A percentile compares a stretch with the other conserved stretches of the same genome.
Evolutionary conservation across 2,888 invertebrate species (phyloP).

Genomic region (Escarpia spicata): DNA sequence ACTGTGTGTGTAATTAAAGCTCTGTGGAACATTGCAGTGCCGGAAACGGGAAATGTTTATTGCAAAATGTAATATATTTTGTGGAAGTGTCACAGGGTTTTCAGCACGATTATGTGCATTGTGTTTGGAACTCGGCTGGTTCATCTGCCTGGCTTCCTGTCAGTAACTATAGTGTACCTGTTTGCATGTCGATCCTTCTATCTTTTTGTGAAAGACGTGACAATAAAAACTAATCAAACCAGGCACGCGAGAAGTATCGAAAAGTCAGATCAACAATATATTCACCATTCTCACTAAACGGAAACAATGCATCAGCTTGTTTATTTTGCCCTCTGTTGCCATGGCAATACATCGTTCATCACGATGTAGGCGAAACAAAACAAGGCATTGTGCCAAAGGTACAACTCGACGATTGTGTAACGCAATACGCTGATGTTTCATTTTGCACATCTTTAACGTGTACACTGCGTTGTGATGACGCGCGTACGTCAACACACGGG

Average conservation of each 20-base stretch:
- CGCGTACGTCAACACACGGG: too few species aligned
- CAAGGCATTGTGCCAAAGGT: not conserved
- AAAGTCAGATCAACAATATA: not conserved
- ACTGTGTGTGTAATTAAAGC: not conserved
- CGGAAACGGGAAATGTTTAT: constrained; percentile 3
- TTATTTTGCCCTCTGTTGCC: not conserved
- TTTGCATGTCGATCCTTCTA: not conserved
- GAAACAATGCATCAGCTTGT: not conserved
- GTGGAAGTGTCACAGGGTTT: not conserved
- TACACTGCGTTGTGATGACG: not conserved
- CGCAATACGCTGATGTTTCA: not conserved
- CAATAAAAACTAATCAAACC: not conserved
- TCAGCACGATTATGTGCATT: not conserved
- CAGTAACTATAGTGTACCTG: not conserved
- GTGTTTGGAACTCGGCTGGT: not conserved
- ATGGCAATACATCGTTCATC: not conserved
- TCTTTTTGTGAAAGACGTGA: not conserved
- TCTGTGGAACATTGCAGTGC: not conserved
- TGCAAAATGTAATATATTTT: not conserved
- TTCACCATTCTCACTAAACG: not conserved
- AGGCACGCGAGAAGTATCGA: not conserved
- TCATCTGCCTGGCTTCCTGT: not conserved
- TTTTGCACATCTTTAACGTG: not conserved
- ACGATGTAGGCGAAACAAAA: not conserved
- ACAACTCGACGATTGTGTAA: not conserved